These are phyloP conservation scores for Misgurnus anguillicaudatus DNA, from an alignment of 2,113 vertebrate species.

Conservation along the genomic window DNA sequence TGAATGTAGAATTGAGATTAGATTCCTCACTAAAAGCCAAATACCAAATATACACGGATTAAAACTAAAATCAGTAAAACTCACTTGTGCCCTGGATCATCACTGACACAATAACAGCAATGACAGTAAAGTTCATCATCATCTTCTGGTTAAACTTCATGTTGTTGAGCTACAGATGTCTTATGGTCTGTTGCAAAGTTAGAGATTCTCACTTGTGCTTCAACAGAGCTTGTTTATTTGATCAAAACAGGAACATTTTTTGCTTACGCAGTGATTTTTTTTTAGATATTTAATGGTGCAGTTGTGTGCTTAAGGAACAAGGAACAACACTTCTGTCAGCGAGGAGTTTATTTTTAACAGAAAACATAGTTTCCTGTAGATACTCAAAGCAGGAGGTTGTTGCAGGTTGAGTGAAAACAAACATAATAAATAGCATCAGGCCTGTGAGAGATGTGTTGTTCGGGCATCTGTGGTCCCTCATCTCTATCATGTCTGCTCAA, in stretches of 20 bases:
- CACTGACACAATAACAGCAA: not conserved
- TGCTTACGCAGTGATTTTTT: not conserved
- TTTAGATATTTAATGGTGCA: slow-evolving; percentile 13
- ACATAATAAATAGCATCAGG: no score
- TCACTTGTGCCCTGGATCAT: no score
- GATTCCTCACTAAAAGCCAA: no score
- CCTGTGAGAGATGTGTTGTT: no score
- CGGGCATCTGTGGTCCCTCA: no score
- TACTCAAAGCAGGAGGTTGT: no score
- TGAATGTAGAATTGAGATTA: not conserved
- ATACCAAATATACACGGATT: no score
- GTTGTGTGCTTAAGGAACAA: not conserved
- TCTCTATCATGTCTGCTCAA: no score
- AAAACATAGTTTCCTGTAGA: no score
- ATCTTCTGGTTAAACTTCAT: slow-evolving; percentile 35
- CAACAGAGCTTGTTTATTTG: not conserved
- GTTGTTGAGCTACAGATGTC: not conserved
- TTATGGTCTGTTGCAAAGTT: slow-evolving; percentile 36
- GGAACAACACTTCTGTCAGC: not conserved
- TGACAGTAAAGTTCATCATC: slow-evolving; percentile 54
- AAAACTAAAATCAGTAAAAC: no score
- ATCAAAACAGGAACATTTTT: not conserved
- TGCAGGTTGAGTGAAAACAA: no score
- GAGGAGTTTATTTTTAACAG: no score
- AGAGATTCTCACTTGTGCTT: not conserved